A percentile compares a stretch with the other conserved stretches of the same genome.
These are phyloP conservation scores for Pammene fasciana DNA, from an alignment of 2,888 invertebrate species.

Conservation along the genomic window DNA sequence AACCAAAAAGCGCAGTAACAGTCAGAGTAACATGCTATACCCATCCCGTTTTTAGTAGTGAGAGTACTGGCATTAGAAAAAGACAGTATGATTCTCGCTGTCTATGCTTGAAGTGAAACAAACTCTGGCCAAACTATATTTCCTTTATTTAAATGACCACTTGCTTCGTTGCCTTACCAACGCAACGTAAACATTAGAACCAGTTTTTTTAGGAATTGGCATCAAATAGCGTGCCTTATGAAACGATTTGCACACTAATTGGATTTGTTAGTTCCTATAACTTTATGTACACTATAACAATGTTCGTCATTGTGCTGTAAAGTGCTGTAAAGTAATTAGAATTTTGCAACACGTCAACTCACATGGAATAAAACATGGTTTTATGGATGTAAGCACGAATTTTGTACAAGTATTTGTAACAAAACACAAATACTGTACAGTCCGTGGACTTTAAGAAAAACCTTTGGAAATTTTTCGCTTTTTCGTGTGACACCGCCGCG, in stretches of 20 bases:
- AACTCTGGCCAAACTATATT: not conserved
- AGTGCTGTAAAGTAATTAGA: not conserved
- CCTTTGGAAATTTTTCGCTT: too few relatives aligned
- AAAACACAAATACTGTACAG: too few relatives aligned
- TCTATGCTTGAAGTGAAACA: too few relatives aligned
- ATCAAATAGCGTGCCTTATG: conserved; percentile 48
- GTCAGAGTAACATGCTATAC: too few relatives aligned
- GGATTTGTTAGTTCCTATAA: conserved; percentile 38
- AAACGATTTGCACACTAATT: conserved; percentile 57
- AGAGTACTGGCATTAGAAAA: too few relatives aligned
- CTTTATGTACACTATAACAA: not conserved
- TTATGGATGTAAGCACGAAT: not conserved
- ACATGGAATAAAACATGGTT: not conserved
- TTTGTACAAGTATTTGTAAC: not conserved
- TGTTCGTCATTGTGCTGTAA: conserved; percentile 11
- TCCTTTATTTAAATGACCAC: conserved; percentile 7
- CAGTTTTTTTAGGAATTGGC: not conserved
- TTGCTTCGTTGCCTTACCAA: conserved; percentile 13
- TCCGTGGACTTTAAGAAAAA: too few relatives aligned
- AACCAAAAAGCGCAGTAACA: too few relatives aligned
- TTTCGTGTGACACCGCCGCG: too few relatives aligned
- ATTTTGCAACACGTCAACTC: conserved; percentile 17
- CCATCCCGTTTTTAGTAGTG: too few relatives aligned
- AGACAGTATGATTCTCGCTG: too few relatives aligned
- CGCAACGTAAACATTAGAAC: conserved; percentile 11